Evolutionary conservation across 2,888 invertebrate species (phyloP), one percentile per base, ranked within the genome.

Genomic region (Oxycera nigricornis): DNA sequence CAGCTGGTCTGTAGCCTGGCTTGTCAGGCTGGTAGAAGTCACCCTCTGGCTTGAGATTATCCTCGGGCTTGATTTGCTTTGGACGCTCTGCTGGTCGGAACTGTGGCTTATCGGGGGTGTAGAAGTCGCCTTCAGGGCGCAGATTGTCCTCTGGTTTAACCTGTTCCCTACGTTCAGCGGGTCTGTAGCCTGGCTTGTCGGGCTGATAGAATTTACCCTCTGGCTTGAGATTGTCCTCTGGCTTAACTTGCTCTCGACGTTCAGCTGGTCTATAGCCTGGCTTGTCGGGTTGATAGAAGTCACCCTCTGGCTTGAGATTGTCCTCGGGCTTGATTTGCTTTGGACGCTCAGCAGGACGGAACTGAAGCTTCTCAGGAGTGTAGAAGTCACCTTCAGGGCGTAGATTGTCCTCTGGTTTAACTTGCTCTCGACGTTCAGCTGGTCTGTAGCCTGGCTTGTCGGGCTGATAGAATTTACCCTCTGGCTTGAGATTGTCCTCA

Each of bases 391-490:
- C 88, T 81, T 89, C 89, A 0, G 89, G 87, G 75, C 81, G 84
- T 0, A 90, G 80, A 80, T 90, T 90, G 73, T 88, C 89, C 76
- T 86, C 82, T 1, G 89, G 90, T 35, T 82, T 83, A 1, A 76
- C 72, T 74, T 78, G 85, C 79, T 81, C 82, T 0, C 83, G 83
- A 20, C 86, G 81, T 73, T 86, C 85, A 50, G 82, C 83, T 17
- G 83, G 83, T 62, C 78, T 79, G 79, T 83, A 89, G 0, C 79
- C 78, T 0, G 82, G 80, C 74, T 80, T 79, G 0, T 80, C 79
- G 0, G 80, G 80, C 3, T 73, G 39, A 22, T 79, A 78, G 46
- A 81, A 81, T 22, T 80, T 76, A 0, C 81, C 81, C 67, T 81
- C 81, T 4, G 80, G 78, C 2, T 65, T 77, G 0, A 81, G 50